These are phyloP conservation scores for Cecropterus lyciades DNA, from an alignment of 1,140 invertebrate genomes.

Conservation along the genomic window DNA sequence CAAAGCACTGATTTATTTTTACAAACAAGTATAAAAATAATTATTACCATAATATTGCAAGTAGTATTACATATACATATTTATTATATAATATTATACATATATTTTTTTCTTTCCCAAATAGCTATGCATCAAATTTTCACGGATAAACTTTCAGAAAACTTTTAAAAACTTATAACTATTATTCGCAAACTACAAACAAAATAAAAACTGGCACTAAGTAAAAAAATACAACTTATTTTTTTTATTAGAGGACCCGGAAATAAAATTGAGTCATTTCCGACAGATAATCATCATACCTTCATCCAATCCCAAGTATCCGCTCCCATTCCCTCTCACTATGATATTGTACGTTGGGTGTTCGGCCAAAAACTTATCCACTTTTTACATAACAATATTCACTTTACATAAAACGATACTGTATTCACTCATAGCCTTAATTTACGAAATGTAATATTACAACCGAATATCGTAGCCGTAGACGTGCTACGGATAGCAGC, in stretches of 20 bases:
- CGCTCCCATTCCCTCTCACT: slow-evolving; percentile 74
- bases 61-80: no score
- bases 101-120: not conserved
- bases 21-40: no score
- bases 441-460: slow-evolving; percentile 45
- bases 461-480: slow-evolving; percentile 47
- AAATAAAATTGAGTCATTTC: slow-evolving; percentile 32
- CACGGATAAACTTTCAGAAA: no score
- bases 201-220: no score
- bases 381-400: slow-evolving; percentile 78
- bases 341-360: slow-evolving; percentile 79
- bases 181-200: no score
- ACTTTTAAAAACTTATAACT: no score
- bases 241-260: not conserved
- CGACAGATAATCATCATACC: slow-evolving; percentile 52
- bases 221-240: no score
- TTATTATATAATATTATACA: no score
- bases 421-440: slow-evolving; percentile 51
- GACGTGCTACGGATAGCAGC: slow-evolving; percentile 62
- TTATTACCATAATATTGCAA: no score
- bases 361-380: slow-evolving; percentile 74
- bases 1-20: no score
- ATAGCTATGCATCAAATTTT: no score
- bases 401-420: slow-evolving; percentile 45
- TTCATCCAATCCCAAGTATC: slow-evolving; percentile 68